Base-by-base conservation (phyloP, 2,888 invertebrate genomes). In the Perithous albicinctus region DNA sequence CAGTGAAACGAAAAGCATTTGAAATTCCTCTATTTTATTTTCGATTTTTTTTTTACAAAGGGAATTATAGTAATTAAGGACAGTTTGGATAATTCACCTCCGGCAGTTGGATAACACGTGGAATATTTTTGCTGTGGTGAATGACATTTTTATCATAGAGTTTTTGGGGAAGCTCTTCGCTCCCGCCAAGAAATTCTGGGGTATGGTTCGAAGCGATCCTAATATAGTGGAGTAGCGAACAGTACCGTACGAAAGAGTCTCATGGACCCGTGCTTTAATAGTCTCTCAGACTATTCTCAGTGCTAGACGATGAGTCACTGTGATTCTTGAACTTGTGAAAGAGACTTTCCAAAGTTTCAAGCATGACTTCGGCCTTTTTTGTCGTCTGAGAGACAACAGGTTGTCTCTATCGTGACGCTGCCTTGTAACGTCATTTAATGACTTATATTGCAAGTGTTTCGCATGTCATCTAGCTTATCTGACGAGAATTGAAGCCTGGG, bases 221-320 rank as follows among this genome's bases (percentile, higher is more conserved):
- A 67, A 67, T 67, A 51, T 67, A 67, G 67, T 67, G 67, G 64
- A 66, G 66, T 20, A 20, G 20, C 29, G 46, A n/a, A 18, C 67
- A 67, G 67, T 67, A 48, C 67, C 48, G 67, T 48, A 67, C 38
- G 7, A 18, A 46, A 38, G 46, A 38, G 46, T 59, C 54, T 23
- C 23, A 15, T 18, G 38, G 46, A 38, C 38, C 66, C 35, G n/a
- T 3, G 41, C 8, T n/a, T n/a, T n/a, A 6, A n/a, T 18, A 32
- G 23, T 38, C 23, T 56, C 29, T 23, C 29, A 32, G 43, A 54
- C 59, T 56, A 54, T 72, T 72, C 70, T 48, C 61, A 70, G 43
- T 51, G 54, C 43, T 69, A 74, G 77, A 79, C 74, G 41, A 79
- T 85, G 84, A 84, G 23, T 85, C 84, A 82, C 20, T 63, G 20